These are phyloP conservation scores for Myotis daubentonii DNA, from an alignment of 2,797 vertebrate species.

Conservation along the genomic window DNA sequence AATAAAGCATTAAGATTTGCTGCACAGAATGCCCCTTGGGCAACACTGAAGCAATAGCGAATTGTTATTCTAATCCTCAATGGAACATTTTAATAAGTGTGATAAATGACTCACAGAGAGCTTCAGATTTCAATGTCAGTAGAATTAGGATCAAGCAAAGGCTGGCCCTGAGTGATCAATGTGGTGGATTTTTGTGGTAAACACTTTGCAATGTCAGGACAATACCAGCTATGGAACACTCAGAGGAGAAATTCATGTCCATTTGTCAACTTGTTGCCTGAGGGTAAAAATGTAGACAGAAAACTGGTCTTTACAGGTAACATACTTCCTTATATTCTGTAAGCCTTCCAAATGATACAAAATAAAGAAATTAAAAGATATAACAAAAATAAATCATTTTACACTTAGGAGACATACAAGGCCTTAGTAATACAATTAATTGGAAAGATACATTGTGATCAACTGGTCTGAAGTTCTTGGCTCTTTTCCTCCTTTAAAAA, in stretches of 20 bases:
- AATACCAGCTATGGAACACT: slow-evolving; percentile 82
- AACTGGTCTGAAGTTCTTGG: background rate
- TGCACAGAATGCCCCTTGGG: slow-evolving; percentile 86
- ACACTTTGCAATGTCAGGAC: slow-evolving; percentile 85
- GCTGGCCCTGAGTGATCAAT: slow-evolving; percentile 84
- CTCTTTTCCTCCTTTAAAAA: background rate
- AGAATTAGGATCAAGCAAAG: slow-evolving; percentile 81
- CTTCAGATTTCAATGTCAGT: slow-evolving; percentile 86
- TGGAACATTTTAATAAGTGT: slow-evolving; percentile 93
- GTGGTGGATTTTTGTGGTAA: slow-evolving; percentile 83
- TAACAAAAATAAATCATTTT: background rate
- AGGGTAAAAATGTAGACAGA: slow-evolving; percentile 74
- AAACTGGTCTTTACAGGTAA: slow-evolving; percentile 75
- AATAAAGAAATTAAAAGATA: background rate
- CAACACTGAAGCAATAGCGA: slow-evolving; percentile 88
- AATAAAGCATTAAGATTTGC: slow-evolving; percentile 90
- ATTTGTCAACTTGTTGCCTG: slow-evolving; percentile 84
- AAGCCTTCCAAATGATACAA: slow-evolving; percentile 46
- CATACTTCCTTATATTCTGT: slow-evolving; percentile 58
- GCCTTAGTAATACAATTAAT: background rate
- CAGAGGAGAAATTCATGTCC: slow-evolving; percentile 79
- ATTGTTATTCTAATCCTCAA: slow-evolving; percentile 91
- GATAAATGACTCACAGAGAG: slow-evolving; percentile 90
- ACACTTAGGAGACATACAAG: background rate
- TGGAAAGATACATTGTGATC: background rate